phyloP scores from a whole-genome alignment of 2,797 vertebrate genomes.

The Arrhamphus sclerolepis region DNA sequence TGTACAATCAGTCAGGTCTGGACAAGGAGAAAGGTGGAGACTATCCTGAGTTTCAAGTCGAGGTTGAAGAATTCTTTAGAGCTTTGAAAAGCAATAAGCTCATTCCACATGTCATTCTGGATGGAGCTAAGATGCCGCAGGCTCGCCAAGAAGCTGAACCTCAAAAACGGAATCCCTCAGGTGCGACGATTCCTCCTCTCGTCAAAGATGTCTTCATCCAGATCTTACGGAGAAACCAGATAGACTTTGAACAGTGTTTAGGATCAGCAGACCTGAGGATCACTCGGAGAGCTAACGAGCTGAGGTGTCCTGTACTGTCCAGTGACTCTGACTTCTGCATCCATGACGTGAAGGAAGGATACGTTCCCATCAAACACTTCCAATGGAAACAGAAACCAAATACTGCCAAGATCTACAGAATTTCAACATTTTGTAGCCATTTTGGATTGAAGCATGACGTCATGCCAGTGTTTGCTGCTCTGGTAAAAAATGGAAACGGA shows the following conservation, averaged over 20 bases:
- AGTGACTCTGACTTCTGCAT: constrained; percentile 15
- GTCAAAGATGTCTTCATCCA: constrained; percentile 16
- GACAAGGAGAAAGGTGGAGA: constrained; percentile 12
- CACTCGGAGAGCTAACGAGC: not conserved
- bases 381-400: not conserved
- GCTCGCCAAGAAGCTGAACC: not conserved
- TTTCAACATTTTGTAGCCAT: not conserved
- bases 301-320: constrained; percentile 7
- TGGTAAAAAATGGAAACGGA: constrained; percentile 11
- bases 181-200: constrained; percentile 18
- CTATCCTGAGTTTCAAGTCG: constrained; percentile 3
- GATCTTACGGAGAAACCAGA: not conserved
- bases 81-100: not conserved
- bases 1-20: not conserved
- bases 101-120: not conserved
- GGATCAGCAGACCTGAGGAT: constrained; percentile 2
- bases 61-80: not conserved
- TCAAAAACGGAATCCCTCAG: not conserved
- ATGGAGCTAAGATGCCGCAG: not conserved
- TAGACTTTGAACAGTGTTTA: constrained; percentile 1
- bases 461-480: constrained; percentile 11
- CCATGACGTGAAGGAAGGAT: not conserved
- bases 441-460: not conserved
- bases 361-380: not conserved
- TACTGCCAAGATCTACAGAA: not conserved